phyloP scores from a whole-genome alignment of 1,140 invertebrate species.

The Drosophila setifemur region DNA sequence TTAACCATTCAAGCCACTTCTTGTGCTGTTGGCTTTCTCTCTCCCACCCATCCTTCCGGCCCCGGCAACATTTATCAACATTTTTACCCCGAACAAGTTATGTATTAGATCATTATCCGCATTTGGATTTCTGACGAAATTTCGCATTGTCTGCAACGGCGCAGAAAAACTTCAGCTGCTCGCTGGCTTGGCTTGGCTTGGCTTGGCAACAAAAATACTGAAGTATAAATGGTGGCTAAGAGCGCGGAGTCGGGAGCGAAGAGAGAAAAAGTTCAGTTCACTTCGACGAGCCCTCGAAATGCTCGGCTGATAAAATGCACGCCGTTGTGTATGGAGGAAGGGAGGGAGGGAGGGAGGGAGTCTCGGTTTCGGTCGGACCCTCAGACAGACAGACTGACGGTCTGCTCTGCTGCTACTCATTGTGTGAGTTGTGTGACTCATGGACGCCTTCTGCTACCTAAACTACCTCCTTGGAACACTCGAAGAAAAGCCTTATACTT shows the following conservation, averaged over 20 bases:
- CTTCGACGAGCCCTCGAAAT: slow-evolving; percentile 40
- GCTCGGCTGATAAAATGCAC: slow-evolving; percentile 35
- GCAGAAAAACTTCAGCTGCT: slow-evolving; percentile 50
- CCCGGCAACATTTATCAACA: slow-evolving; percentile 57
- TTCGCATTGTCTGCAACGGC: slow-evolving; percentile 74
- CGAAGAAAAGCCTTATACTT: not conserved
- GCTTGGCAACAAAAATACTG: slow-evolving; percentile 21
- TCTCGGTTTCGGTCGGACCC: slow-evolving; percentile 1
- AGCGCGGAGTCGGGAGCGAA: slow-evolving; percentile 8
- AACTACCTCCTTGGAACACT: slow-evolving; percentile 18
- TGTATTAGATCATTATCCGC: slow-evolving; percentile 81
- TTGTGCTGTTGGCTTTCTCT: slow-evolving; percentile 35
- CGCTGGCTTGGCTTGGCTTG: not conserved
- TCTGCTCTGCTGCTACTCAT: slow-evolving; percentile 27
- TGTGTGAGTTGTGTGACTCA: slow-evolving; percentile 24
- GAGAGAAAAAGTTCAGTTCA: slow-evolving; percentile 13
- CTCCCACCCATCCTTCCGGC: not conserved
- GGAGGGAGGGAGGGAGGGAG: too few species aligned
- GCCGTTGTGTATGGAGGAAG: slow-evolving; percentile 11
- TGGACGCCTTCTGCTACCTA: slow-evolving; percentile 33
- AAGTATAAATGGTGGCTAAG: too few species aligned
- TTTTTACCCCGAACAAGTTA: slow-evolving; percentile 74
- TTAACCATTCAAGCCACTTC: slow-evolving; percentile 41
- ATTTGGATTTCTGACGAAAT: slow-evolving; percentile 81
- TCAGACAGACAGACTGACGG: too few species aligned